Base-by-base conservation (phyloP, 2,113 vertebrate genomes). In the Otolemur garnettii region DNA sequence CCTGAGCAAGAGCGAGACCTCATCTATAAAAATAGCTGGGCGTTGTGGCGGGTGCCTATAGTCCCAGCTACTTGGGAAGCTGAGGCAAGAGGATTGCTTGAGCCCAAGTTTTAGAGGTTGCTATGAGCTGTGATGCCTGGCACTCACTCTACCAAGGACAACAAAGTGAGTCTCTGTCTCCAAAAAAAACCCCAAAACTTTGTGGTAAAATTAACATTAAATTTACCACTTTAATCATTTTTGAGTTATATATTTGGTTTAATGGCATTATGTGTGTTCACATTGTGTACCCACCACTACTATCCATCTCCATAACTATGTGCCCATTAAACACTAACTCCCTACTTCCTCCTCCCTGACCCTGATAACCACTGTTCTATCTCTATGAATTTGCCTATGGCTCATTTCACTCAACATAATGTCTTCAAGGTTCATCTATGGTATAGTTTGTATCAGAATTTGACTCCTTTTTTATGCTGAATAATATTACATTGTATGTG, bases 371-470 rank as follows among this genome's bases (percentile, higher is more conserved):
- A 72, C 42, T 50, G 9, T 81, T 93, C 19, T 84, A 14, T 59
- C 57, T 87, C 26, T 84, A 30, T 94, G n/a, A 90, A n/a, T 95
- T 86, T 94, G 15, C 35, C 26, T 84, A 8, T 45, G 60, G n/a
- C 68, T 64, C 90, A 57, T 83, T 87, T 80, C 13, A 35, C 5
- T 93, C 68, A 66, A 28, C 9, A 55, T 86, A 28, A 21, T 93
- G 57, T 83, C 57, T 94, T 94, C 45, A 87, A 30, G 21, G 45
- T 72, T 62, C 26, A 72, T 84, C 45, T 14, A 53, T 87, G 8
- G 72, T 90, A 21, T 60, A 78, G 21, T 7, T 64, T 69, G 1
- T 95, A 75, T 62, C 28, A 87, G 19, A 78, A 59, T 91, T 96
- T 86, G 68, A 88, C 35, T 93, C 9, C 26, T 60, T 92, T 94